Evolutionary conservation across 2,797 vertebrate species (phyloP).

Genomic region (Oreochromis grahami): DNA sequence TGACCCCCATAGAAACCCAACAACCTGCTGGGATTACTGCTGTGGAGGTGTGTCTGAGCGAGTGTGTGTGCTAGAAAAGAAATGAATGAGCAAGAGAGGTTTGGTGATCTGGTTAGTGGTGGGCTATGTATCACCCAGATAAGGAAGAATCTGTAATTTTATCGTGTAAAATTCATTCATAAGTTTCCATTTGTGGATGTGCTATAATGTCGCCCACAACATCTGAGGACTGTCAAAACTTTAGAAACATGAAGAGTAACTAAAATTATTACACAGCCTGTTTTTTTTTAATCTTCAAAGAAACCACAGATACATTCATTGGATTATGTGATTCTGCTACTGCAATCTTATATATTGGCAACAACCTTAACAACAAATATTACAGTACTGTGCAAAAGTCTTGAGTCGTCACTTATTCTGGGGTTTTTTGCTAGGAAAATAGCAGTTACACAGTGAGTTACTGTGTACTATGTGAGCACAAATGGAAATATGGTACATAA

Average conservation of each 20-base stretch:
- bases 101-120: not conserved
- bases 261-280: not conserved
- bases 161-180: not conserved
- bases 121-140: not conserved
- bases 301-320: not conserved
- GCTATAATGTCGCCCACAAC: not conserved
- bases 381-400: not conserved
- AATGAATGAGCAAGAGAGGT: not conserved
- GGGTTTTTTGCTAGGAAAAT: fast-evolving
- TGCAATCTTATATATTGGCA: not conserved
- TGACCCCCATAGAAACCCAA: slow-evolving; percentile 72
- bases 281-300: not conserved
- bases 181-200: not conserved
- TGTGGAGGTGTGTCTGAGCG: slow-evolving; percentile 5
- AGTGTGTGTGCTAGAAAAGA: not conserved
- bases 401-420: not conserved
- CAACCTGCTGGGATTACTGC: slow-evolving; percentile 68
- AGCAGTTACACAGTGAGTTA: not conserved
- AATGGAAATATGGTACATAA: not conserved
- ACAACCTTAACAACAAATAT: not conserved
- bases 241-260: not conserved
- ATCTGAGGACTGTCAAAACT: not conserved
- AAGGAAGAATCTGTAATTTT: not conserved
- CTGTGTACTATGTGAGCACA: not conserved
- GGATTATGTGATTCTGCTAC: not conserved